These are phyloP conservation scores for Meloidogyne hapla DNA, from an alignment of 1,140 invertebrate genomes.

Conservation along the genomic window DNA sequence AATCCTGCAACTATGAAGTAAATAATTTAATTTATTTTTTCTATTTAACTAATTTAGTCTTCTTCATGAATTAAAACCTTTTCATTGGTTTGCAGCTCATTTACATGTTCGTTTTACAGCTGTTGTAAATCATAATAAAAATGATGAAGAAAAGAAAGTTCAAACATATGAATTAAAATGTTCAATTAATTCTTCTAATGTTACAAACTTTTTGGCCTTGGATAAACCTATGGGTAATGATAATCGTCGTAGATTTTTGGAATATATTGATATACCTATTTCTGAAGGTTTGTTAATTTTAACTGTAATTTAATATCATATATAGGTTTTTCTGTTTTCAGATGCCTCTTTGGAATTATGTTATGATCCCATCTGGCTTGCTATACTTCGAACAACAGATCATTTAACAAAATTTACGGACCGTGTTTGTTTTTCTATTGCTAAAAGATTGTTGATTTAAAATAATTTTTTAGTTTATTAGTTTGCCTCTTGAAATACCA, in stretches of 20 bases:
- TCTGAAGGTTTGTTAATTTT: constrained; percentile 19
- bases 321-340: background rate
- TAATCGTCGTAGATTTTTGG: constrained; percentile 75
- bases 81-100: constrained; percentile 95
- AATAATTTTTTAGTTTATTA: background rate
- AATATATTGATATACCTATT: constrained; percentile 36
- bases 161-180: background rate
- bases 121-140: constrained; percentile 72
- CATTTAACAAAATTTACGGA: constrained; percentile 42
- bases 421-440: constrained; percentile 23
- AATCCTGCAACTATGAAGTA: constrained; percentile 80
- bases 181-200: background rate
- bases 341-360: constrained; percentile 33
- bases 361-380: constrained; percentile 52
- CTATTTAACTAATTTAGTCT: background rate
- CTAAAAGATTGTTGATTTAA: background rate
- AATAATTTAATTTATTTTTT: background rate
- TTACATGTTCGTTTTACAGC: constrained; percentile 93
- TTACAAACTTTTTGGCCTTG: constrained; percentile 78
- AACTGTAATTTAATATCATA: background rate
- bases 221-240: constrained; percentile 73
- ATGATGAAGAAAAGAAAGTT: background rate
- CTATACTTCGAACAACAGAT: constrained; percentile 46
- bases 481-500: background rate
- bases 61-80: constrained; percentile 76